These are phyloP conservation scores for Ctena decussata DNA, from an alignment of 2,888 invertebrate species.

Conservation along the genomic window DNA sequence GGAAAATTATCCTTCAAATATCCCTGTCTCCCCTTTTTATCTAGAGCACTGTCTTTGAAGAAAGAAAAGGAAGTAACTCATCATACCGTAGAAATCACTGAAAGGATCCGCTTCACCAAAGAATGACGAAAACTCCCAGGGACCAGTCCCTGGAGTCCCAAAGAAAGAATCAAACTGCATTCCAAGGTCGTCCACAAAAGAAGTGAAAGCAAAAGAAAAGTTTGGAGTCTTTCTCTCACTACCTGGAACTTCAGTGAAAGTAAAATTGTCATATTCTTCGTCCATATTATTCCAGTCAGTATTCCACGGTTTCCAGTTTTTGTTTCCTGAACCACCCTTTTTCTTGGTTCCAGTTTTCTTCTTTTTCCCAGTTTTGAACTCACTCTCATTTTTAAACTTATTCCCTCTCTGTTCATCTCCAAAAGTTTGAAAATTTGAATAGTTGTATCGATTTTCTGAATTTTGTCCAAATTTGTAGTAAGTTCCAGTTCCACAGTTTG, in stretches of 20 bases:
- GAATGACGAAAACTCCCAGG: constrained; percentile 66
- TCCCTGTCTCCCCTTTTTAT: too few relatives aligned
- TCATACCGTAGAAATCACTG: constrained; percentile 34
- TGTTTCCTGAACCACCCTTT: constrained; percentile 26
- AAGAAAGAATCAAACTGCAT: constrained; percentile 70
- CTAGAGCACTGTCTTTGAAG: too few relatives aligned
- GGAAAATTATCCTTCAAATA: too few relatives aligned
- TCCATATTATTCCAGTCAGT: constrained; percentile 54
- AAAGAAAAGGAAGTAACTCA: too few relatives aligned
- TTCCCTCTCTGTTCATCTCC: constrained; percentile 48
- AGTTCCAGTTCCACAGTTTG: background rate
- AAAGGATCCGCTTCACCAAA: constrained; percentile 65
- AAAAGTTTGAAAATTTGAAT: constrained; percentile 55
- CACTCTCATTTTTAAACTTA: background rate
- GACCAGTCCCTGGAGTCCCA: constrained; percentile 39
- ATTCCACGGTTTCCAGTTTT: constrained; percentile 45
- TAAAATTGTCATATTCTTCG: constrained; percentile 48
- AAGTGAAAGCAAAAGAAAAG: constrained; percentile 77
- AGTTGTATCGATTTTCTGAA: constrained; percentile 47
- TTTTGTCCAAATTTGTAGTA: constrained; percentile 52
- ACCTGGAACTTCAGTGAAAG: background rate
- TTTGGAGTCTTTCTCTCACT: constrained; percentile 14
- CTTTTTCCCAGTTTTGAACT: constrained; percentile 18
- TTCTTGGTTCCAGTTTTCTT: constrained; percentile 29
- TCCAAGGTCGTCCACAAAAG: constrained; percentile 78